Percentiles rank a stretch among this genome's conserved stretches.
phyloP scores from a whole-genome alignment of 2,113 vertebrate genomes.

The Vulpes vulpes region DNA sequence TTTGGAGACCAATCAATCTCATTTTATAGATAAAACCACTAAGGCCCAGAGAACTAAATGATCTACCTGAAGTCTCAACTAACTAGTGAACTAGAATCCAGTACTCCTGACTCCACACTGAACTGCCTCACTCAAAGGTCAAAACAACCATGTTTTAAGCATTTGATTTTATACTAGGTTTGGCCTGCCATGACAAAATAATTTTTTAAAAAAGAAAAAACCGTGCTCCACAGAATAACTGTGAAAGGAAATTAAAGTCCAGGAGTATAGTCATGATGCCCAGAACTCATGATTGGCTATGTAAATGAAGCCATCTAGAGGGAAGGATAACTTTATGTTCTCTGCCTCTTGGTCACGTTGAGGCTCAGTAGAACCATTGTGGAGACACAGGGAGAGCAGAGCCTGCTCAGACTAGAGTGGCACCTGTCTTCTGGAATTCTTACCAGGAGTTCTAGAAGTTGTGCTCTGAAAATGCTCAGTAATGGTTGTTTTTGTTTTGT shows the following conservation, averaged over 20 bases:
- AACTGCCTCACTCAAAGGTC: not conserved
- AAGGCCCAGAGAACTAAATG: not conserved
- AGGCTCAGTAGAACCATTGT: not conserved
- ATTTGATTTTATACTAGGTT: constrained; percentile 44
- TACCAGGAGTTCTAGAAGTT: not conserved
- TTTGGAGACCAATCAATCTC: not conserved
- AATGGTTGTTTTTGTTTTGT: not conserved
- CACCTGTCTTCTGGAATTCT: not conserved
- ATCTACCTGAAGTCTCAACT: not conserved
- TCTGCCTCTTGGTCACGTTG: fast-evolving
- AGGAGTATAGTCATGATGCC: constrained; percentile 35
- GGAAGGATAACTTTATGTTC: not conserved
- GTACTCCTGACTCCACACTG: not conserved
- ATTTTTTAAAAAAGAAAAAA: not conserved
- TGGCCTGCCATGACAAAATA: constrained; percentile 3
- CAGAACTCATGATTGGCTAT: constrained; percentile 56
- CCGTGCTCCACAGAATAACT: constrained; percentile 1
- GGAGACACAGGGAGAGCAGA: not conserved
- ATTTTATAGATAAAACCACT: not conserved
- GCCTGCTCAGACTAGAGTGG: not conserved
- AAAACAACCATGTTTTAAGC: not conserved
- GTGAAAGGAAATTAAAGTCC: constrained; percentile 44
- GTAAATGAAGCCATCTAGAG: constrained; percentile 65
- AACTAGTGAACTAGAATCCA: not conserved
- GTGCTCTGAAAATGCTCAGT: not conserved